Evolutionary conservation across 2,113 vertebrate species (phyloP).

Genomic region (Rhinopomastus cyanomelas): DNA sequence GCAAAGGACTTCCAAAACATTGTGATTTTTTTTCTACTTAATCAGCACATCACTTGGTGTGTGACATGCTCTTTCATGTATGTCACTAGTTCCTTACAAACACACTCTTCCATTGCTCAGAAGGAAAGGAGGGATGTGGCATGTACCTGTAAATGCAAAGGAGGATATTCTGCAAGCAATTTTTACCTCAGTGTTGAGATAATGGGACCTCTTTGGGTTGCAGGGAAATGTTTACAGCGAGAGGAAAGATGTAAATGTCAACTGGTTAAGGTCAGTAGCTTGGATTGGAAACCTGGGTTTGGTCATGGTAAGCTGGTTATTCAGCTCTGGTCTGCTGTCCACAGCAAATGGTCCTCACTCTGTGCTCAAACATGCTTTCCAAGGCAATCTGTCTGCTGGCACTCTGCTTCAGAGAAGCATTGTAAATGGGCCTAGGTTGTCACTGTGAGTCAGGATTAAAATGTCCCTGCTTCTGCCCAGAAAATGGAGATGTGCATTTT

Average conservation of each 20-base stretch:
- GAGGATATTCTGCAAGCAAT: neutral
- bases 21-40: neutral
- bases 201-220: neutral
- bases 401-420: neutral
- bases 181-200: neutral
- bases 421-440: neutral
- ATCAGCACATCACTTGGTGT: neutral
- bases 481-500: constrained; percentile 11
- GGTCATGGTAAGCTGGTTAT: neutral
- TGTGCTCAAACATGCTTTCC: neutral
- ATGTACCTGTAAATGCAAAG: neutral
- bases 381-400: constrained; percentile 37
- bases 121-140: neutral
- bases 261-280: neutral
- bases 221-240: neutral
- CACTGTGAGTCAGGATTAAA: constrained; percentile 44
- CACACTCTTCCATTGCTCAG: neutral
- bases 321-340: neutral
- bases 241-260: neutral
- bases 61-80: neutral
- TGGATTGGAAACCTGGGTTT: neutral
- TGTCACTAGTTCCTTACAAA: neutral
- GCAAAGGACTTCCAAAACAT: neutral
- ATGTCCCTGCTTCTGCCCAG: neutral
- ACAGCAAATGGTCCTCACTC: neutral